Evolutionary conservation across 2,797 vertebrate genomes (phyloP), one percentile per base, ranked within the genome.

Genomic region (Naso thynnoides): DNA sequence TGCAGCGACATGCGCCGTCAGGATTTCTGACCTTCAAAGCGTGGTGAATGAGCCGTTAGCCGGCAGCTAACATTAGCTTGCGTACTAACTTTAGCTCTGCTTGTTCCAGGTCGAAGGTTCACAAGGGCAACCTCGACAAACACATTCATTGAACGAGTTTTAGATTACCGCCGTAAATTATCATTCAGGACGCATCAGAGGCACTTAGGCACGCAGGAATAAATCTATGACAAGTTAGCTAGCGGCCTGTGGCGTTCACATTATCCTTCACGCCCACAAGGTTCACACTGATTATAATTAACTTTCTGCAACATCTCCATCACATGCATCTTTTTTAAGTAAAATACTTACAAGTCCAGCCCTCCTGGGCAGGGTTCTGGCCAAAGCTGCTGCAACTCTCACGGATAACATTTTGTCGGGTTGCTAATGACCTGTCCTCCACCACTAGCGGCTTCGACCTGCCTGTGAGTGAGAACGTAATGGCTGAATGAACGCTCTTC

Each of bases 351-450:
- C 97, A 92, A 96, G 84, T 69, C 95, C 95, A 27, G 96, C 95
- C 88, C 96, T 94, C 56, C 95, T 94, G 13, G 96, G 96, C 47
- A 98, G 87, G 62, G 92, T 82, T 68, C 96, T 96, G 81, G 86
- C 96, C 78, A 98, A 90, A 59, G 94, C 94, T 73, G 96, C 95
- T 45, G 95, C 97, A 65, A 98, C 95, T 81, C 98, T 96, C 79
- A 97, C 96, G 47, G 97, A 96, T 86, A 98, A 87, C 97, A 99
- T 98, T 76, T 75, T 90, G 47, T 78, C 36, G 50, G 70, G 60
- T 83, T 67, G 74, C 60, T 87, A 74, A 84, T 87, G 89, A 90
- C 87, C 81, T 92, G 78, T 94, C 89, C 93, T 94, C 91, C 86
- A 83, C 81, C 60, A 73, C 60, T 61, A 67, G 53, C 89, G 78